Evolutionary conservation across 1,140 invertebrate genomes (phyloP).

Genomic region (Tetramorium parvispinum): DNA sequence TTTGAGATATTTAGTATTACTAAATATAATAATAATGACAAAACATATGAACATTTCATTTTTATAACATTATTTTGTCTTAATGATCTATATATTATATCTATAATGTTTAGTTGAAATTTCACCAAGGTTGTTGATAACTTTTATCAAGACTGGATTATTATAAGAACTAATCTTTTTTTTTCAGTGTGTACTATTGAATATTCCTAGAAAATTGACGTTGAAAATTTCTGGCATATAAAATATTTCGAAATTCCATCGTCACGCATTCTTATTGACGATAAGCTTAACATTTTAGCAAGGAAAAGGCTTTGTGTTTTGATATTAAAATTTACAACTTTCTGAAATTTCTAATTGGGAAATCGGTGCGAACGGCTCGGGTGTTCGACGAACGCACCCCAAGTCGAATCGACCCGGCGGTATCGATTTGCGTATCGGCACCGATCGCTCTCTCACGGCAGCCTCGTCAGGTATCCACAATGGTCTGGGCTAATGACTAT

Average conservation of each 20-base stretch:
- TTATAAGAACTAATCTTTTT: too few relatives aligned
- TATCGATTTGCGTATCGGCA: slow-evolving; percentile 63
- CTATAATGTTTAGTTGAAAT: too few relatives aligned
- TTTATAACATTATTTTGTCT: too few relatives aligned
- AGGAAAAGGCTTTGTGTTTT: background rate
- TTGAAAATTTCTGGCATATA: background rate
- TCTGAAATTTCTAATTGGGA: background rate
- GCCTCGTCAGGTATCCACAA: slow-evolving; percentile 73
- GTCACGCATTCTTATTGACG: background rate
- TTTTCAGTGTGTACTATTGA: background rate
- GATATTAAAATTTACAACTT: background rate
- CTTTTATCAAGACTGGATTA: too few relatives aligned
- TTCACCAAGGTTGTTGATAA: too few relatives aligned
- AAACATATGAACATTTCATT: too few relatives aligned
- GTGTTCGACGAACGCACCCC: background rate
- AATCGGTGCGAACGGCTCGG: slow-evolving; percentile 19
- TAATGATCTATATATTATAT: too few relatives aligned
- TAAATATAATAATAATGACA: too few relatives aligned
- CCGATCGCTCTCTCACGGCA: slow-evolving; percentile 60
- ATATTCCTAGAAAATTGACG: background rate
- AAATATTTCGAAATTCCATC: background rate
- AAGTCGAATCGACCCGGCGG: background rate
- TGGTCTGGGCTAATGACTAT: slow-evolving; percentile 75
- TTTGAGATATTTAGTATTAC: too few relatives aligned
- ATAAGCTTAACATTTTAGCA: background rate